A percentile compares a stretch with the other conserved stretches of the same genome.
Evolutionary conservation across 2,797 vertebrate genomes (phyloP).

Genomic region (Agapornis canus): DNA sequence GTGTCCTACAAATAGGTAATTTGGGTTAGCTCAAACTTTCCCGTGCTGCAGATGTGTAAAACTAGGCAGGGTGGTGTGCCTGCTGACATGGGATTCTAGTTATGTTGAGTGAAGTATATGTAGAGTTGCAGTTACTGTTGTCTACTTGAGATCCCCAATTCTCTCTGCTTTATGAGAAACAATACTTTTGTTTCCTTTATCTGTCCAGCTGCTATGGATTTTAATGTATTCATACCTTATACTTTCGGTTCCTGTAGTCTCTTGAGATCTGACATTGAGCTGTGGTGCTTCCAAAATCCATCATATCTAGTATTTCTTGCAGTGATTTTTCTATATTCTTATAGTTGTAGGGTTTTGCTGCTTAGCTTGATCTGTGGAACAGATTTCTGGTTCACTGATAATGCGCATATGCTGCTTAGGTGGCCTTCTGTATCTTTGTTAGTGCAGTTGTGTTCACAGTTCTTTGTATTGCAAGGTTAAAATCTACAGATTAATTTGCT

Average conservation of each 20-base stretch:
- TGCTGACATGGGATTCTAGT: neutral
- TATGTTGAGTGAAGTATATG: neutral
- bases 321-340: neutral
- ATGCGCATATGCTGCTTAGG: neutral
- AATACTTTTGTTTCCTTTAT: neutral
- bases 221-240: neutral
- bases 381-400: neutral
- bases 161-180: neutral
- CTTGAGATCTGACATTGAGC: neutral
- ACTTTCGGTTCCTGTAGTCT: neutral
- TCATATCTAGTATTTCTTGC: neutral
- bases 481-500: neutral
- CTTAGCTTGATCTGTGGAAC: neutral
- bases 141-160: accelerated
- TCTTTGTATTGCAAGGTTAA: neutral
- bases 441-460: neutral
- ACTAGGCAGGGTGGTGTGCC: neutral
- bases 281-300: neutral
- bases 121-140: neutral
- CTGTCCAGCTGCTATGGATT: neutral
- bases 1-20: neutral
- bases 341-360: neutral
- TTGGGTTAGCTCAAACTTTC: neutral
- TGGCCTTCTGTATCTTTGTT: neutral
- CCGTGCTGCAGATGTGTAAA: neutral